Percentiles rank a stretch among this genome's conserved stretches.
phyloP scores from a whole-genome alignment of 2,113 vertebrate genomes.

The Neogale vison region DNA sequence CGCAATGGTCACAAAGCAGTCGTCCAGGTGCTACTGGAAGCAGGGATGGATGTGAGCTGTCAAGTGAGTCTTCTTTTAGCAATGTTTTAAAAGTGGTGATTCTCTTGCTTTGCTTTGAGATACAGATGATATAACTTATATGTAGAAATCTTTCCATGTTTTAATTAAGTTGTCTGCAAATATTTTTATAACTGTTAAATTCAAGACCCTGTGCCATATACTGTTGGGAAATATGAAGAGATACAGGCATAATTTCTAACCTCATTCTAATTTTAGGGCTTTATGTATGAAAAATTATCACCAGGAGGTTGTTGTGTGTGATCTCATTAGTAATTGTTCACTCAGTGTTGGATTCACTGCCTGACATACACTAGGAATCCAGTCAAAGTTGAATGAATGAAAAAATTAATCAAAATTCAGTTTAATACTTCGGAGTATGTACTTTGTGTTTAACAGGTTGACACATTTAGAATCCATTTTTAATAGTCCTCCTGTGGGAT shows the following conservation, averaged over 20 bases:
- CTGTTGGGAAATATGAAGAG: not conserved
- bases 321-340: not conserved
- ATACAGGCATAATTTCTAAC: not conserved
- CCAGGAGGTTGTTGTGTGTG: not conserved
- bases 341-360: not conserved
- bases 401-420: not conserved
- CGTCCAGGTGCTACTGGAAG: conserved; percentile 92
- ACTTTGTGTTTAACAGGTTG: not conserved
- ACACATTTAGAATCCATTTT: not conserved
- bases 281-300: not conserved
- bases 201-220: not conserved
- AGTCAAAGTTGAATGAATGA: not conserved
- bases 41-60: conserved; percentile 97
- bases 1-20: conserved; percentile 96
- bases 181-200: not conserved
- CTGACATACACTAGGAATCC: not conserved
- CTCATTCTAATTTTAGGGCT: not conserved
- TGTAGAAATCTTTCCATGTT: not conserved
- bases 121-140: not conserved
- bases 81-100: not conserved
- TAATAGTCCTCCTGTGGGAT: not conserved
- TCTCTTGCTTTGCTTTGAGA: not conserved
- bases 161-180: not conserved
- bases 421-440: not conserved
- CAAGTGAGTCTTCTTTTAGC: conserved; percentile 86